Evolutionary conservation across 2,113 vertebrate species (phyloP), one percentile per base, ranked within the genome.

Genomic region (Epinephelus fuscoguttatus): DNA sequence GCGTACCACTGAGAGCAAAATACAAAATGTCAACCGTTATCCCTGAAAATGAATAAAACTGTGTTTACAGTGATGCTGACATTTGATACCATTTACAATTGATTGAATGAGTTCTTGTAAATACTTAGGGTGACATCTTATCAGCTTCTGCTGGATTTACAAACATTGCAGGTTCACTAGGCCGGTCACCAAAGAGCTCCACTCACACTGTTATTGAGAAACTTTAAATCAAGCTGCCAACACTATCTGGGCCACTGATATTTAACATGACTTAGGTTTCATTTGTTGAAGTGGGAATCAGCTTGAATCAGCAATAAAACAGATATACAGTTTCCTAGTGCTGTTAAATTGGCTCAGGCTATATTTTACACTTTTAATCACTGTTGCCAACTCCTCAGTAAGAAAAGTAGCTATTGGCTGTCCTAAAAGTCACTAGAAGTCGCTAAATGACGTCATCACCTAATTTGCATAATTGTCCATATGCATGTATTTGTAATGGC

Each of bases 11-110:
- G 30, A 77, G 19, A 19, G 64, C 30, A 47, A 49, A 67, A 85
- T 45, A 12, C 18, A 23, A 42, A 84, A 61, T 19, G 55, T 21
- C 9, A 60, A 0, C 8, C 12, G 12, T 52, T 25, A 49, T 57
- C 21, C 3, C 25, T 77, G 27, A 69, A 71, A 85, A 47, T 61
- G 15, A 78, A 33, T 78, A 42, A 50, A 27, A 18, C 23, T 0
- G 50, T 79, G 50, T 69, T 80, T 63, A 81, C 62, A 74, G 23
- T 3, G 59, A 78, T 75, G 45, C 64, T 75, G 63, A 55, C 37
- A 64, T 84, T 78, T 78, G 25, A 78, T 81, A 40, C 9, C 1
- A 59, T 55, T 75, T 15, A 19, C 18, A 74, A 52, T 40, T 81
- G 53, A 70, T 45, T 53, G 52, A 74, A 70, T 40, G 50, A 40